Conservation (phyloP, 2,888 invertebrate species). For the Melipona beecheii region DNA sequence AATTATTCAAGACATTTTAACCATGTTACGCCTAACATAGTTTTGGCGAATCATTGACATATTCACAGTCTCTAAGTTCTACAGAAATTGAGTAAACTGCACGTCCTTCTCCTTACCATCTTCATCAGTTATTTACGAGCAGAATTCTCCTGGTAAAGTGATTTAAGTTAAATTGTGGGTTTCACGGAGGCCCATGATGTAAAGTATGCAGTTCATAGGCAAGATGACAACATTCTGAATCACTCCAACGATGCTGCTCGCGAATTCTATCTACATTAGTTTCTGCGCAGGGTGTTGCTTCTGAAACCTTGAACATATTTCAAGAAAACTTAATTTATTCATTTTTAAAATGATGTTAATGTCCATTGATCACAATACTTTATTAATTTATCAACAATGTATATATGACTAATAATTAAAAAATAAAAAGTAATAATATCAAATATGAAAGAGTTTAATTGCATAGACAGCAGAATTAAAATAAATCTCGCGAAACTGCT, state of each 20-base stretch:
- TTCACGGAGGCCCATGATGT: conserved; percentile 60
- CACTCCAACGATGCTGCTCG: conserved; percentile 81
- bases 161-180: background rate
- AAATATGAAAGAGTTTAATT: background rate
- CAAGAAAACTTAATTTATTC: background rate
- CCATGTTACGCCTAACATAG: background rate
- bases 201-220: conserved; percentile 80
- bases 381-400: too few species aligned
- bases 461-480: background rate
- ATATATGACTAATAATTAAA: too few species aligned
- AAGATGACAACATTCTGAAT: conserved; percentile 81
- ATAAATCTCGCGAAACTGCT: background rate
- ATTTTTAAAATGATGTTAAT: background rate
- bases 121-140: background rate
- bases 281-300: conserved; percentile 60
- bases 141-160: background rate
- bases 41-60: background rate
- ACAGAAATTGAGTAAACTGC: background rate
- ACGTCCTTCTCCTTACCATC: background rate
- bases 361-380: too few species aligned
- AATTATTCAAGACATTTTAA: background rate
- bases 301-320: conserved; percentile 66
- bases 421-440: too few species aligned
- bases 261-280: conserved; percentile 63
- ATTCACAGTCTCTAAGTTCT: background rate